These are phyloP conservation scores for Cacoxenus indagator DNA, from an alignment of 2,888 invertebrate species.

Conservation along the genomic window DNA sequence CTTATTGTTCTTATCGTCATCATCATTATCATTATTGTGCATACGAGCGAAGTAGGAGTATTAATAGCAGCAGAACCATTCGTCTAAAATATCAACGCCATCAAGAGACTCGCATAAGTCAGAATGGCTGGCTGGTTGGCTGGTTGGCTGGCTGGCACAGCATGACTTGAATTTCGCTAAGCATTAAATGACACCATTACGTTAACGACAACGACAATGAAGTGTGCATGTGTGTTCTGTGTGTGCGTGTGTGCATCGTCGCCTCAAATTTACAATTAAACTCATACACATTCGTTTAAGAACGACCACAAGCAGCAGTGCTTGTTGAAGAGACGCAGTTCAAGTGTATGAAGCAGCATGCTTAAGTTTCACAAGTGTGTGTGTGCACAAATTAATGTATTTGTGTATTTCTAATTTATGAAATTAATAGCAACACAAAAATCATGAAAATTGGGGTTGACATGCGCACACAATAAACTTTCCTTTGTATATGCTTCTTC, in stretches of 20 bases:
- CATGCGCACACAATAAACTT: constrained; percentile 10
- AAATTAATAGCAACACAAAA: constrained; percentile 19
- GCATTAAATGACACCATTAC: constrained; percentile 25
- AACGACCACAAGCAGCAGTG: neutral
- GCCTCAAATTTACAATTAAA: neutral
- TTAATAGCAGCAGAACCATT: neutral
- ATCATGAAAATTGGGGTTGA: constrained; percentile 7
- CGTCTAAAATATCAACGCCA: neutral
- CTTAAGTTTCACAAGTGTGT: neutral
- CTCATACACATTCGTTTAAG: neutral
- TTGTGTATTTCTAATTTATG: constrained; percentile 20
- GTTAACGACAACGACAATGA: constrained; percentile 28
- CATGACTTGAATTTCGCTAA: constrained; percentile 24
- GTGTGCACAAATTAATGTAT: neutral
- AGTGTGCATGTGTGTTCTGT: constrained; percentile 9
- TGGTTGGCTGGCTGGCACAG: constrained; percentile 1
- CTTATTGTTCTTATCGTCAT: constrained; percentile 22
- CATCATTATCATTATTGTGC: constrained; percentile 37
- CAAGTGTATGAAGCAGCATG: neutral
- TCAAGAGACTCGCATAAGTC: constrained; percentile 9
- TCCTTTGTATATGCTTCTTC: neutral
- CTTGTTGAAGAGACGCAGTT: neutral
- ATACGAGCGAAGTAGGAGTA: constrained; percentile 34
- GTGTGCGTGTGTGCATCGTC: neutral
- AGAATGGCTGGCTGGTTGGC: no score